A percentile compares a stretch with the other conserved stretches of the same genome.
These are phyloP conservation scores for Tyto alba DNA, from an alignment of 2,113 vertebrate genomes.

Conservation along the genomic window DNA sequence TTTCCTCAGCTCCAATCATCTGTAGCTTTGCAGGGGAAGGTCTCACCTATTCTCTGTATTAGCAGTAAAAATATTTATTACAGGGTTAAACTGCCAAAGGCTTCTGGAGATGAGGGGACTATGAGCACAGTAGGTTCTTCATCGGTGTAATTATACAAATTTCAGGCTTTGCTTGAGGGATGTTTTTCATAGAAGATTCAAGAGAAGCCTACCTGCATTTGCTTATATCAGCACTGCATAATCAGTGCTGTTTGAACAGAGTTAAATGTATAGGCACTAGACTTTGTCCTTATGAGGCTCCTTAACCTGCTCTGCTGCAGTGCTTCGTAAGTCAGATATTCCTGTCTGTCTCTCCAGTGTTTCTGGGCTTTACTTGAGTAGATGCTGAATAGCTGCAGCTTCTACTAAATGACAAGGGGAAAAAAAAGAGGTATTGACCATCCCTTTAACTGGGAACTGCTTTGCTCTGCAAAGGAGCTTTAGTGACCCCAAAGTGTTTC, in stretches of 20 bases:
- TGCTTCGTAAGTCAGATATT: rapidly evolving
- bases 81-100: background rate
- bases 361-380: background rate
- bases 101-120: background rate
- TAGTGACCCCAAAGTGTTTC: background rate
- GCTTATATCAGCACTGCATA: background rate
- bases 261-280: background rate
- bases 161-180: background rate
- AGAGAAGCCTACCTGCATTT: background rate
- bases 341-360: background rate
- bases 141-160: slow-evolving; percentile 28
- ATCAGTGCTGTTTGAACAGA: background rate
- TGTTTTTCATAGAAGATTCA: background rate
- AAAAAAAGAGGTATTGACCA: background rate
- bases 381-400: background rate
- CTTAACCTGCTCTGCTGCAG: background rate
- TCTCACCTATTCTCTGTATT: background rate
- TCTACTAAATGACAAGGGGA: background rate
- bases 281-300: background rate
- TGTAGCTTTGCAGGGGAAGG: background rate
- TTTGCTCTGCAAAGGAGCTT: background rate
- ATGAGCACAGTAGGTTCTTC: background rate
- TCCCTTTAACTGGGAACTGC: background rate
- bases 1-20: background rate
- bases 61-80: slow-evolving; percentile 14